phyloP scores from a whole-genome alignment of 1,140 invertebrate genomes.

The Stegodyphus mimosarum region DNA sequence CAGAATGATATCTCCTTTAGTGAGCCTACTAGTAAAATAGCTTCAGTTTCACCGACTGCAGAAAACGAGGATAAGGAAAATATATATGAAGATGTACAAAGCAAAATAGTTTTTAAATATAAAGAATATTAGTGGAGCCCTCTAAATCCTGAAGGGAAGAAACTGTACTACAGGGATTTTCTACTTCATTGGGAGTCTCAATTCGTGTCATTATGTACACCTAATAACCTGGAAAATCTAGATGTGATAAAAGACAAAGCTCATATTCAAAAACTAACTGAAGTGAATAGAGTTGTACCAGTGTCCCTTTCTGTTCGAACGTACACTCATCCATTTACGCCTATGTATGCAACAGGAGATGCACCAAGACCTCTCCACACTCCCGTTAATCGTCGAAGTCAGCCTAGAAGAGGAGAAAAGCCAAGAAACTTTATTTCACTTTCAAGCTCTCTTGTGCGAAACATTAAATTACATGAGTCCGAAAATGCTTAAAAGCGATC shows the following conservation, averaged over 20 bases:
- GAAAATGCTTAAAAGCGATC: slow-evolving; percentile 92
- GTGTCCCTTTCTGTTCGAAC: not conserved
- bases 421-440: slow-evolving; percentile 67
- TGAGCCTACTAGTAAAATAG: slow-evolving; percentile 5
- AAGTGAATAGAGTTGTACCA: slow-evolving; percentile 31
- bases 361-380: slow-evolving; percentile 29
- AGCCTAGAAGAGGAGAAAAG: slow-evolving; percentile 59
- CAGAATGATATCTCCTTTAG: slow-evolving; percentile 13
- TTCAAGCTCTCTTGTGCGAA: slow-evolving; percentile 74
- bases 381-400: slow-evolving; percentile 43
- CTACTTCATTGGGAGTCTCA: slow-evolving; percentile 79
- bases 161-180: slow-evolving; percentile 81
- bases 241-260: slow-evolving; percentile 73
- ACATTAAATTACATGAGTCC: slow-evolving; percentile 85
- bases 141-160: slow-evolving; percentile 79
- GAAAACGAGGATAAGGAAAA: slow-evolving; percentile 51
- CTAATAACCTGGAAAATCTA: slow-evolving; percentile 75
- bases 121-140: slow-evolving; percentile 85
- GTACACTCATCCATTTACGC: slow-evolving; percentile 42
- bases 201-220: slow-evolving; percentile 79
- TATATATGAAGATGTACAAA: not conserved
- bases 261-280: slow-evolving; percentile 44
- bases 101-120: slow-evolving; percentile 31
- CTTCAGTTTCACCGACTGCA: slow-evolving; percentile 21
- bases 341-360: slow-evolving; percentile 24